Base-by-base conservation (phyloP, 2,888 invertebrate genomes). In the Synergus japonicus region DNA sequence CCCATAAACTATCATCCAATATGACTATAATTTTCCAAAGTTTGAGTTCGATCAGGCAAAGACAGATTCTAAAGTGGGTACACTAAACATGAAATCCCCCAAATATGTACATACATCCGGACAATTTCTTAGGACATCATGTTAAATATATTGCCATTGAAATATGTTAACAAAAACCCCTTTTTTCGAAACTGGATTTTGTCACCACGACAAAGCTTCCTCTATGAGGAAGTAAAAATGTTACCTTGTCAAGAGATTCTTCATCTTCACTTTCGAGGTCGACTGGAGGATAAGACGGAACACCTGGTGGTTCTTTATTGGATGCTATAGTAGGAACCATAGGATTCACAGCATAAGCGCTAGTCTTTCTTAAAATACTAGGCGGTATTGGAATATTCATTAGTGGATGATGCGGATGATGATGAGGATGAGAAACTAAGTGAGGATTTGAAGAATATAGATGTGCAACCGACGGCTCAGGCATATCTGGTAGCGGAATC, bases 281-380 rank as follows among this genome's bases (percentile, higher is more conserved):
- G 0, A 96, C 96, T 0, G 97, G 97, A 2, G 96, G 96, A 1
- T 96, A 97, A 0, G 97, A 96, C 0, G 98, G 98, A 9, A 97
- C 97, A 3, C 98, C 97, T 0, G 98, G 97, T 0, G 97, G 96
- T 85, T 96, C 96, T 87, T 94, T 94, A 76, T 94, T 93, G 5
- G 91, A 90, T 41, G 91, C 90, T 64, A 90, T 78, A 37, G 86
- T 85, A 37, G 89, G 83, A 12, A 87, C 79, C 22, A 85, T 83
- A 0, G 93, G 83, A 0, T 93, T 93, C 2, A 88, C 83, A 1
- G 90, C 84, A 81, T 92, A 93, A 29, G 93, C 94, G 9, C 95
- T 95, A 63, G 95, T 94, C 90, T 96, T 97, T 89, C 97, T 97
- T 77, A 97, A 90, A 85, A 97, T 96, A 86, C 94, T 94, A 69